Evolutionary conservation across 1,140 invertebrate species (phyloP), one percentile per base, ranked within the genome.

Genomic region (Lanistes nyassanus): DNA sequence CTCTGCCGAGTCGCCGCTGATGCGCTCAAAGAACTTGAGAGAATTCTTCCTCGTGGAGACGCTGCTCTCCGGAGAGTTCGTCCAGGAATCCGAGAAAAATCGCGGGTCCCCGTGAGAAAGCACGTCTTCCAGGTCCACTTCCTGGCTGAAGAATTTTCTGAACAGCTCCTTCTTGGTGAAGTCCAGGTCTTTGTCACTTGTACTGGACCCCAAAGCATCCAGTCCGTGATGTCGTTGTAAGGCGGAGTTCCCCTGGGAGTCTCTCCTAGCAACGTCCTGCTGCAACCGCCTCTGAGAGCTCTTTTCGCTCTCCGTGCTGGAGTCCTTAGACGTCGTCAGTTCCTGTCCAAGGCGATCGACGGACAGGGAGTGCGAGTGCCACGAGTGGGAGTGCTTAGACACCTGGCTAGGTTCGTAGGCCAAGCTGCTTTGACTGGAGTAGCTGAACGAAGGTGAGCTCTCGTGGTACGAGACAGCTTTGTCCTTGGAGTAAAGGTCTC

Each of bases 61-160:
- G 29, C 56, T 60, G 56, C 56, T 60, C 9, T 70, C 70, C 26
- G 42, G 26, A 55, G 69, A 58, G 3, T 58, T 37, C 0, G 2
- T 47, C 29, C 67, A 6, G 13, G 67, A 36, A 4, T 36, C 51
- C 13, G 71, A 36, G 56, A 76, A 53, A 36, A 65, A 65, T 34
- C 51, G 21, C 3, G 39, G 39, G 21, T 70, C 71, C 51, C 39
- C 72, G 5, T 60, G 56, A 11, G 71, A 69, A 4, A 70, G 23
- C 23, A 21, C 39, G 34, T 77, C 76, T 42, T 76, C 75, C 36
- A 74, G 36, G 5, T 76, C 72, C 47, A 79, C 67, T 58, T 75
- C 78, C 36, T 79, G 70, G 62, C 75, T 79, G 65, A 79, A 79
- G 3, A 79, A 64, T 56, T 64, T 76, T 39, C 47, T 42, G 42